These are phyloP conservation scores for Xestoiulus laeticollis DNA, from an alignment of 2,888 invertebrate genomes.

Conservation along the genomic window DNA sequence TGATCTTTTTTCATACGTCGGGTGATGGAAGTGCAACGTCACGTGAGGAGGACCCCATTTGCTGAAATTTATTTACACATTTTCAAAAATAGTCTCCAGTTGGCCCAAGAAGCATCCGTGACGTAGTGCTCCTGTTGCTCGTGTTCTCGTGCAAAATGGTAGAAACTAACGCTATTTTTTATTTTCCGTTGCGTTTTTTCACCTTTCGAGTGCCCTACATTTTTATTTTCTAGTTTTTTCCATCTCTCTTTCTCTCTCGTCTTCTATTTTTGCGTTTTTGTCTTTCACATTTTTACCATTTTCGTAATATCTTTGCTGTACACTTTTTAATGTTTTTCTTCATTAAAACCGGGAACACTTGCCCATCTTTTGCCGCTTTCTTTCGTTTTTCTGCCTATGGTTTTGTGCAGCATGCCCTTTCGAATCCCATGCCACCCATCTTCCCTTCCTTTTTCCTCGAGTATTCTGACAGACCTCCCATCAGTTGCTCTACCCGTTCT, in stretches of 20 bases:
- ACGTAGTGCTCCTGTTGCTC: not conserved
- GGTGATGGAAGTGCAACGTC: not conserved
- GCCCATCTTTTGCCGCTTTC: slow-evolving; percentile 47
- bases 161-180: slow-evolving; percentile 7
- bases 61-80: too few relatives aligned
- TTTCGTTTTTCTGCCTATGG: slow-evolving; percentile 43
- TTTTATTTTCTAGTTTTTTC: not conserved
- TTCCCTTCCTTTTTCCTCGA: not conserved
- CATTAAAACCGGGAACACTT: slow-evolving; percentile 49
- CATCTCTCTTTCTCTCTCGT: not conserved
- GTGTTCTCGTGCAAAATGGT: not conserved
- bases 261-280: slow-evolving; percentile 28
- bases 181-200: slow-evolving; percentile 25
- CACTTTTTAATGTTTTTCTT: slow-evolving; percentile 38
- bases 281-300: slow-evolving; percentile 29
- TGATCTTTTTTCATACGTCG: not conserved
- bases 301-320: slow-evolving; percentile 48
- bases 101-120: not conserved
- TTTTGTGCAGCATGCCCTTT: slow-evolving; percentile 22
- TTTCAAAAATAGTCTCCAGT: not conserved
- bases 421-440: not conserved
- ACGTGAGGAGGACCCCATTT: not conserved
- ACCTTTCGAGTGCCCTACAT: slow-evolving; percentile 19
- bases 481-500: not conserved
- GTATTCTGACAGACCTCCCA: not conserved